These are phyloP conservation scores for Trypoxylon attenuatum DNA, from an alignment of 2,888 invertebrate genomes.

Conservation along the genomic window DNA sequence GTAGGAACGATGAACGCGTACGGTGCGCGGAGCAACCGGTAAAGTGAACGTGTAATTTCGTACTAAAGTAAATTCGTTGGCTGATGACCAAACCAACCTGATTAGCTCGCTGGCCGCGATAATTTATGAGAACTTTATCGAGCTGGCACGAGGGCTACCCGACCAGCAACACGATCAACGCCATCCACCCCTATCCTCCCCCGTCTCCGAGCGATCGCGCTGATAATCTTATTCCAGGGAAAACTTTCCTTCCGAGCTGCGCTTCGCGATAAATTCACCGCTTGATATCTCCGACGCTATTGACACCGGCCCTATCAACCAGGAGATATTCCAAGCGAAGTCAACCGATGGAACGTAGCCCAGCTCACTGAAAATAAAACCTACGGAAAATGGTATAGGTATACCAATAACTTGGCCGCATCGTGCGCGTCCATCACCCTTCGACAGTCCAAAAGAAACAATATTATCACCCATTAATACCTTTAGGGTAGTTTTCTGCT, in stretches of 20 bases:
- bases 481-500: too few species aligned
- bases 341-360: neutral
- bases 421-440: too few species aligned
- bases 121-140: constrained; percentile 28
- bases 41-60: constrained; percentile 23
- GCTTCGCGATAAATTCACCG: neutral
- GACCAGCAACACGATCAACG: too few species aligned
- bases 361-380: neutral
- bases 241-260: neutral
- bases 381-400: neutral
- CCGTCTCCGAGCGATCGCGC: neutral
- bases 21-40: neutral
- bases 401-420: neutral
- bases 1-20: neutral
- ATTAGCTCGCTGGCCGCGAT: constrained; percentile 23
- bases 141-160: neutral
- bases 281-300: neutral
- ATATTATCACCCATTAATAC: too few species aligned
- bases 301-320: neutral
- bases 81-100: constrained; percentile 28
- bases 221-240: neutral
- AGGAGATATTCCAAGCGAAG: neutral
- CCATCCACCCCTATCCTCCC: neutral
- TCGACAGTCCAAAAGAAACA: too few species aligned
- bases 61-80: constrained; percentile 34